Percentiles rank a stretch among this genome's conserved stretches.
phyloP scores from a whole-genome alignment of 2,797 vertebrate species.

The Onychomys arenicola region DNA sequence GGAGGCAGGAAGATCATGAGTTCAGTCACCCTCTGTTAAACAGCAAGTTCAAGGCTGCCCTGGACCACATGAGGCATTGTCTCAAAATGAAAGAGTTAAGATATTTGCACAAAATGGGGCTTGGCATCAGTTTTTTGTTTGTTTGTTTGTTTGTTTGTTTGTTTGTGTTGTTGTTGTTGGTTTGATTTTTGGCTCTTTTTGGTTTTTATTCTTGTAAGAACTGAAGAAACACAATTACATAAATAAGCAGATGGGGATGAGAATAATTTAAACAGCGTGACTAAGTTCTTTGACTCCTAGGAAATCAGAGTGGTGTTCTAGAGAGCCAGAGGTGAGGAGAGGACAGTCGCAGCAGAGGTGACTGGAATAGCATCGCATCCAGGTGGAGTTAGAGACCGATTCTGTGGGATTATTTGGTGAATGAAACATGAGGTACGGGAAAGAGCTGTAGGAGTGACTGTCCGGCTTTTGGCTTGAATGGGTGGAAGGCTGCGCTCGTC shows the following conservation, averaged over 20 bases:
- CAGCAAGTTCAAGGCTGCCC: neutral
- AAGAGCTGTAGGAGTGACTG: neutral
- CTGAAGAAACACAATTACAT: neutral
- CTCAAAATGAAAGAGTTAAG: neutral
- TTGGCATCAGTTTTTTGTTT: neutral
- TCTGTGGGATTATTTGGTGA: neutral
- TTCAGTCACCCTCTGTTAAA: neutral
- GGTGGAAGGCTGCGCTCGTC: neutral
- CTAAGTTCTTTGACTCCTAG: neutral
- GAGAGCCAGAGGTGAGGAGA: neutral
- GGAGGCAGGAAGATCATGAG: neutral
- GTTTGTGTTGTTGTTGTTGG: neutral
- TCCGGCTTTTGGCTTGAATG: neutral
- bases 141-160: neutral
- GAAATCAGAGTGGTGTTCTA: neutral
- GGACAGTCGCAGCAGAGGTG: accelerated
- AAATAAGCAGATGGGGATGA: neutral
- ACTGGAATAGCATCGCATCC: neutral
- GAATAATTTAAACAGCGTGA: neutral
- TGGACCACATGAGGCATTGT: neutral
- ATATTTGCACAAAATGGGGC: neutral
- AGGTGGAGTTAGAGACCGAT: neutral
- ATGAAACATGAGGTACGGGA: neutral
- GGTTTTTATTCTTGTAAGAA: neutral
- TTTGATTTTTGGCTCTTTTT: slow-evolving; percentile 26